A percentile compares a stretch with the other conserved stretches of the same genome.
phyloP scores from a whole-genome alignment of 1,140 invertebrate species.

The Scylla paramamosain region DNA sequence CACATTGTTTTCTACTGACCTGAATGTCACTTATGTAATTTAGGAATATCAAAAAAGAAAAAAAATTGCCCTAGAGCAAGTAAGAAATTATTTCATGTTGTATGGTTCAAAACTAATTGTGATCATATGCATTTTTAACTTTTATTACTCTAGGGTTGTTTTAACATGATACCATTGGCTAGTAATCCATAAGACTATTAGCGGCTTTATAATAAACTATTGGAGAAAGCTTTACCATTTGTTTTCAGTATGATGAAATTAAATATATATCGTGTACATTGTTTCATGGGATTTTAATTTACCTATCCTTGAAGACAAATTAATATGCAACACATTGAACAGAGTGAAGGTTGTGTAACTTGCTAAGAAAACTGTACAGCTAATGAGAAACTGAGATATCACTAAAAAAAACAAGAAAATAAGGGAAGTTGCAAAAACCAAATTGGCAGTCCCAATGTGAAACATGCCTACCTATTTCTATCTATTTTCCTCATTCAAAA shows the following conservation, averaged over 20 bases:
- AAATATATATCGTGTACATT: constrained; percentile 65
- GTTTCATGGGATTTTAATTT: constrained; percentile 27
- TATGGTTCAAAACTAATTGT: constrained; percentile 42
- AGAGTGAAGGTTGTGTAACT: too few relatives aligned
- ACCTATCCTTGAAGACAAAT: neutral
- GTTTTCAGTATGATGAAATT: constrained; percentile 58
- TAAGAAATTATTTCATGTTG: constrained; percentile 33
- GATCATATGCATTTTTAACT: constrained; percentile 63
- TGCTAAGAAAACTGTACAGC: too few relatives aligned
- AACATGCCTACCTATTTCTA: too few relatives aligned
- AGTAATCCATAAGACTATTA: constrained; percentile 71
- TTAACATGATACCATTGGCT: constrained; percentile 66
- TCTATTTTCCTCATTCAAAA: too few relatives aligned
- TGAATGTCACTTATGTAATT: constrained; percentile 59
- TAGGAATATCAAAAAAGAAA: neutral
- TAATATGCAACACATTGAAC: too few relatives aligned
- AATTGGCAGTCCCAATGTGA: too few relatives aligned
- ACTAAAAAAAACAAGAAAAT: too few relatives aligned
- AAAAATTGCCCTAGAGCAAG: constrained; percentile 58
- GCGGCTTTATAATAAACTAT: constrained; percentile 64
- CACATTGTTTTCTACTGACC: constrained; percentile 69
- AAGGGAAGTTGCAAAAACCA: too few relatives aligned
- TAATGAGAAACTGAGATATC: too few relatives aligned
- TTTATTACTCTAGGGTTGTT: constrained; percentile 66
- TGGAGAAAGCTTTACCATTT: constrained; percentile 64